These are phyloP conservation scores for Iselma pallidipennis DNA, from an alignment of 2,888 invertebrate species.

Conservation along the genomic window DNA sequence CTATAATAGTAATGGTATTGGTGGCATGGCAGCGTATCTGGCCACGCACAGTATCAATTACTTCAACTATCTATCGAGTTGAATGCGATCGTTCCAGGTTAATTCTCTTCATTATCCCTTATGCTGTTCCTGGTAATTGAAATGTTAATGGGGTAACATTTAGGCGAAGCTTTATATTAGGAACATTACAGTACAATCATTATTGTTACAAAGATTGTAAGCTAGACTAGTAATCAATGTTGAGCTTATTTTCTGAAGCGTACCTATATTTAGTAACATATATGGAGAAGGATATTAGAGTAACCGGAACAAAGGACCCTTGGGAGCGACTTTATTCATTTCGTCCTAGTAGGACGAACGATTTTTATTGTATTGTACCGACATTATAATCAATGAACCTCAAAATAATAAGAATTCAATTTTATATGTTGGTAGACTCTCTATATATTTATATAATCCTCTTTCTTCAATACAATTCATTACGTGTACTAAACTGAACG, in stretches of 20 bases:
- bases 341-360: not conserved
- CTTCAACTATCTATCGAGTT: slow-evolving; percentile 21
- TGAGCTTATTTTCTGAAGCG: too few species aligned
- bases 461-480: not conserved
- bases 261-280: not conserved
- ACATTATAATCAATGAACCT: not conserved
- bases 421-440: not conserved
- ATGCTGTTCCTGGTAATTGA: slow-evolving; percentile 26
- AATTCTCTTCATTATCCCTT: slow-evolving; percentile 31
- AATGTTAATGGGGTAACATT: slow-evolving; percentile 28
- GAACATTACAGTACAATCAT: slow-evolving; percentile 6
- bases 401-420: not conserved
- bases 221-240: not conserved
- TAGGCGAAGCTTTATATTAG: slow-evolving; percentile 13
- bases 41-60: slow-evolving; percentile 27
- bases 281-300: not conserved
- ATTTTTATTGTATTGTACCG: too few species aligned
- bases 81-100: slow-evolving; percentile 29
- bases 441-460: not conserved
- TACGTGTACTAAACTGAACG: not conserved
- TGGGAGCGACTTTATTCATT: not conserved
- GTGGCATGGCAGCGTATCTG: not conserved
- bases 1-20: slow-evolving; percentile 12
- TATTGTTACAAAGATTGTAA: slow-evolving; percentile 11
- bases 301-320: not conserved